A percentile compares a stretch with the other conserved stretches of the same genome.
Conservation (phyloP, 2,888 invertebrate species). For the Limnephilus rhombicus region DNA sequence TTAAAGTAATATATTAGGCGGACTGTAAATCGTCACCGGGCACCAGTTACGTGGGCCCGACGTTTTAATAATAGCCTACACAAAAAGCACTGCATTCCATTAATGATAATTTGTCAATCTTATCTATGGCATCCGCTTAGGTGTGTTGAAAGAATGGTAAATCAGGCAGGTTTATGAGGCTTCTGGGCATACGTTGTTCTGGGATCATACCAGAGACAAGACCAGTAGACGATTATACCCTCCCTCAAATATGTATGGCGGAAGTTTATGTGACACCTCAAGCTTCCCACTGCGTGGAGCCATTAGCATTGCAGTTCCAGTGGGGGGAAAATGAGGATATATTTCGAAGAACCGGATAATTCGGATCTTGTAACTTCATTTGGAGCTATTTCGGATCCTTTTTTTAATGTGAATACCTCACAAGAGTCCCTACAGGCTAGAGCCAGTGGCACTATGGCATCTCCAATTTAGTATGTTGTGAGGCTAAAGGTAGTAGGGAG, state of each 20-base stretch:
- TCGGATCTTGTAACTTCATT: not conserved
- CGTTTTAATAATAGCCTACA: constrained; percentile 37
- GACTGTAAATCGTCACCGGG: constrained; percentile 26
- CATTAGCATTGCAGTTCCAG: not conserved
- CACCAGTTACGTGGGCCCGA: not conserved
- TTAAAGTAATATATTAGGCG: constrained; percentile 32
- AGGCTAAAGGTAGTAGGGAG: no score
- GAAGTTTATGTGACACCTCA: not conserved
- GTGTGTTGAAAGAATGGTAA: not conserved
- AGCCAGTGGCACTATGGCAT: no score
- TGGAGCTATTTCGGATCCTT: no score
- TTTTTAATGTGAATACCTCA: no score
- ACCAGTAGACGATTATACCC: not conserved
- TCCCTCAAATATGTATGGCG: not conserved
- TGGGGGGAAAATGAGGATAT: no score
- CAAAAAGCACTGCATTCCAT: not conserved
- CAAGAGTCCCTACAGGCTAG: no score
- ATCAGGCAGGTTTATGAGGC: not conserved
- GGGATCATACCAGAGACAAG: not conserved
- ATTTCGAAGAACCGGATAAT: not conserved
- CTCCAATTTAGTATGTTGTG: no score
- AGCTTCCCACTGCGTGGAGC: not conserved
- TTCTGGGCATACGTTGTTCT: not conserved
- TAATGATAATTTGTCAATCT: constrained; percentile 35
- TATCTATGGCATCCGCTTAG: constrained; percentile 8